Evolutionary conservation across 2,888 invertebrate genomes (phyloP).

Genomic region (Monochamus alternatus): DNA sequence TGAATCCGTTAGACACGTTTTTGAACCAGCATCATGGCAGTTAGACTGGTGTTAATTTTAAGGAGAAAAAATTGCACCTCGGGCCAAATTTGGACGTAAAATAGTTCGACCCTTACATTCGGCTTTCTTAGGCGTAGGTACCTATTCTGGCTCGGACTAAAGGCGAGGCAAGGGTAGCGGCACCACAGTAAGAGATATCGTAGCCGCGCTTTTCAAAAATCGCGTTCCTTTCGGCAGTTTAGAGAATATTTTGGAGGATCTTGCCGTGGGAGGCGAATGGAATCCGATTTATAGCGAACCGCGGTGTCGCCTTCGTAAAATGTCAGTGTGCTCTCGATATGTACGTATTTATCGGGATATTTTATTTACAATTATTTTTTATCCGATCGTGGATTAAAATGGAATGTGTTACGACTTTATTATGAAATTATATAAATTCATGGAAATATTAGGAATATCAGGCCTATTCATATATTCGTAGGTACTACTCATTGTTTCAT

Average conservation of each 20-base stretch:
- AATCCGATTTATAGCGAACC: background rate
- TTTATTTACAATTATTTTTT: too few species aligned
- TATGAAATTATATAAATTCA: too few species aligned
- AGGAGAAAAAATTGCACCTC: background rate
- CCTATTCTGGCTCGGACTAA: background rate
- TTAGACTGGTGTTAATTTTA: background rate
- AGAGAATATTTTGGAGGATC: background rate
- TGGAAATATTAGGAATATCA: too few species aligned
- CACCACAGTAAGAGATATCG: background rate
- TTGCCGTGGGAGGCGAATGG: background rate
- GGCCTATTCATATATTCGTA: too few species aligned
- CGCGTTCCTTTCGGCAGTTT: background rate
- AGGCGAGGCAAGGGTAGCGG: background rate
- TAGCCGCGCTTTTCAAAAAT: background rate
- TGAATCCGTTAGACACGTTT: background rate
- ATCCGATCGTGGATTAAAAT: too few species aligned
- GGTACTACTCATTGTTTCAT: too few species aligned
- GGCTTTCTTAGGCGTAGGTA: background rate
- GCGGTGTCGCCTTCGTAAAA: background rate
- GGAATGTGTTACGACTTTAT: too few species aligned
- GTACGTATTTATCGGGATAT: too few species aligned
- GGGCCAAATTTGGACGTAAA: background rate
- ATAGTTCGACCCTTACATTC: background rate
- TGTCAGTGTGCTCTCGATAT: background rate
- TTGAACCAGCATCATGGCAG: background rate